These are phyloP conservation scores for Opisthocomus hoazin DNA, from an alignment of 2,113 vertebrate species.

Conservation along the genomic window DNA sequence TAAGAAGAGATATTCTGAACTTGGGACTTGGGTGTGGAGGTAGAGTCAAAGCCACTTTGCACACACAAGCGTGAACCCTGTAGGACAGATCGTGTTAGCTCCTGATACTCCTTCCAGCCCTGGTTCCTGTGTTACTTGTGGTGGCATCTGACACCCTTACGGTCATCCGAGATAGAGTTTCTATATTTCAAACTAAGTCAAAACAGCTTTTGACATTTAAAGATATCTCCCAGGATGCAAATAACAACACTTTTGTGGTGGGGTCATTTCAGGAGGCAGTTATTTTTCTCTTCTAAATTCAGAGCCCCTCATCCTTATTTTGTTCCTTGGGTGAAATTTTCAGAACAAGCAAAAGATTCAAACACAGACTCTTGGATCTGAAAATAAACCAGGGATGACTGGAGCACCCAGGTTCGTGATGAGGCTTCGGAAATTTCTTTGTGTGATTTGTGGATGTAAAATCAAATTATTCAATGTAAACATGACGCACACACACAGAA, in stretches of 20 bases:
- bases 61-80: fast-evolving
- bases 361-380: not conserved
- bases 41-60: not conserved
- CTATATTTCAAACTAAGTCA: not conserved
- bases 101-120: not conserved
- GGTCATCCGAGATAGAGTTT: not conserved
- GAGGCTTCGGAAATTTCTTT: not conserved
- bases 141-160: not conserved
- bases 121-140: not conserved
- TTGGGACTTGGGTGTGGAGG: not conserved
- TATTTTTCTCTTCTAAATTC: not conserved
- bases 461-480: not conserved
- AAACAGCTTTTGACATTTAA: not conserved
- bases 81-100: not conserved
- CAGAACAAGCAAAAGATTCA: not conserved
- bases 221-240: not conserved
- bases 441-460: not conserved
- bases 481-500: not conserved
- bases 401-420: not conserved
- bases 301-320: not conserved
- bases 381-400: not conserved
- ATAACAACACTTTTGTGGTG: not conserved
- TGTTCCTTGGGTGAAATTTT: not conserved
- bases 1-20: not conserved
- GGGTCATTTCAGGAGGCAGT: not conserved